phyloP scores from a whole-genome alignment of 1,140 invertebrate species.

The Ctenoplectra terminalis region DNA sequence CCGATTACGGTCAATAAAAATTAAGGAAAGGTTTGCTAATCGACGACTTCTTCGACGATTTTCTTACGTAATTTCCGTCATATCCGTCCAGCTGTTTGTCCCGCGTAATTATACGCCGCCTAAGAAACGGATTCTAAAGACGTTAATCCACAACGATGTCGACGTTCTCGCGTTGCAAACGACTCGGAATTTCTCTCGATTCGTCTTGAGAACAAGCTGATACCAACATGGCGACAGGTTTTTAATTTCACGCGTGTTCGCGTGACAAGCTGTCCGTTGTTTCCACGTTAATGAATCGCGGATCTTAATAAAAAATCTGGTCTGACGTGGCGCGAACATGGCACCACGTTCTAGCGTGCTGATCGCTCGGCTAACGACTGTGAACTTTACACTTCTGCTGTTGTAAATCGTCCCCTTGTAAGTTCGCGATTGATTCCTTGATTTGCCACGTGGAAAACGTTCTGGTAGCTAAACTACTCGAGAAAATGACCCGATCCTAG shows the following conservation, averaged over 20 bases:
- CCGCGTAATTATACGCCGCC: background rate
- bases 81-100: conserved; percentile 6
- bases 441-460: background rate
- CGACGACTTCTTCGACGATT: background rate
- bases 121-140: background rate
- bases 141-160: background rate
- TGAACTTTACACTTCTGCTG: conserved; percentile 16
- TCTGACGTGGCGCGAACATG: background rate
- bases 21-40: too few species aligned
- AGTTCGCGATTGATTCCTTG: background rate
- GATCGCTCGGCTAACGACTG: conserved; percentile 16
- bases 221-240: background rate
- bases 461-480: too few species aligned
- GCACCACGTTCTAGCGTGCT: conserved; percentile 1
- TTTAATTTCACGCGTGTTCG: conserved; percentile 10
- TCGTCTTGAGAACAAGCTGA: background rate
- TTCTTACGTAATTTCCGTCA: background rate
- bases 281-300: conserved; percentile 15
- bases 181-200: background rate
- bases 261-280: conserved; percentile 8
- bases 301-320: conserved; percentile 38
- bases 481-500: background rate
- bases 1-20: too few species aligned
- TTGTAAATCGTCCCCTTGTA: conserved; percentile 11
- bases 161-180: background rate